Evolutionary conservation across 2,888 invertebrate genomes (phyloP).

Genomic region (Myathropa florea): DNA sequence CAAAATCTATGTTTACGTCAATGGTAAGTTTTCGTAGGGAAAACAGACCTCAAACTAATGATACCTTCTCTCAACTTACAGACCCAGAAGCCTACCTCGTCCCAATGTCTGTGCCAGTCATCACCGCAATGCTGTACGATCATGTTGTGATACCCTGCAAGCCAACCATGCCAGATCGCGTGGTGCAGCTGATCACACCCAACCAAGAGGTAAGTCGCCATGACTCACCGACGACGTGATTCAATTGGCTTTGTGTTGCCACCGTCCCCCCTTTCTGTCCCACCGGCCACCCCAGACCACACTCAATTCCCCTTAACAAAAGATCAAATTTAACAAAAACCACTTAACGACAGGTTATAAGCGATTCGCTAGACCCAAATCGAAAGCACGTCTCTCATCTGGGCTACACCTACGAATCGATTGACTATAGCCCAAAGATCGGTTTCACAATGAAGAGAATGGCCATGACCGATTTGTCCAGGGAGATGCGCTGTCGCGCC

Average conservation of each 20-base stretch:
- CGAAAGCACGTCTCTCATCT: slow-evolving; percentile 71
- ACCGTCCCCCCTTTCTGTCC: not conserved
- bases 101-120: slow-evolving; percentile 74
- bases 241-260: not conserved
- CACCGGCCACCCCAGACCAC: no score
- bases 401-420: slow-evolving; percentile 69
- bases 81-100: slow-evolving; percentile 81
- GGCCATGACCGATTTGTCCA: not conserved
- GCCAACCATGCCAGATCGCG: slow-evolving; percentile 83
- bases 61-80: slow-evolving; percentile 73
- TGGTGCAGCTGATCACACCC: slow-evolving; percentile 80
- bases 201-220: slow-evolving; percentile 78
- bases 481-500: not conserved
- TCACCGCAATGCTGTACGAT: slow-evolving; percentile 80
- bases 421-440: slow-evolving; percentile 73
- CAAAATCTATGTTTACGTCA: slow-evolving; percentile 82
- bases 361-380: slow-evolving; percentile 71
- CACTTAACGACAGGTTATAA: slow-evolving; percentile 65
- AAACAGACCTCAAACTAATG: not conserved
- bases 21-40: slow-evolving; percentile 79
- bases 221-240: slow-evolving; percentile 24
- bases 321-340: slow-evolving; percentile 60
- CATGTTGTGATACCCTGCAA: slow-evolving; percentile 84
- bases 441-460: slow-evolving; percentile 73
- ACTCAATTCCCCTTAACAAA: not conserved